Conservation (phyloP, 2,113 vertebrate species). For the Mixornis gularis region DNA sequence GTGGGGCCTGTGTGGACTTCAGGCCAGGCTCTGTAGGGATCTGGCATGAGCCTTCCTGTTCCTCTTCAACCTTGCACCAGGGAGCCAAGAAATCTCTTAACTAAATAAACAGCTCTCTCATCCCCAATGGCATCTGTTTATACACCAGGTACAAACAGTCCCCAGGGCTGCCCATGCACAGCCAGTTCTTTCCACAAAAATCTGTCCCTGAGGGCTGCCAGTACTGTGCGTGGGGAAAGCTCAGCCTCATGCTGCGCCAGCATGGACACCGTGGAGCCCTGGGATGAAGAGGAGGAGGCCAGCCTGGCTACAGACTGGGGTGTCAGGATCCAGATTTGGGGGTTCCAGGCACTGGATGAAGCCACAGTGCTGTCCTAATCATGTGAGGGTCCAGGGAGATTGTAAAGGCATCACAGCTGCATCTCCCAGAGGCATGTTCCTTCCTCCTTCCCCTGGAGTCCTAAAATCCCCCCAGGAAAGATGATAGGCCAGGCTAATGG, state of each 20-base stretch:
- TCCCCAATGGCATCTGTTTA: slow-evolving; percentile 22
- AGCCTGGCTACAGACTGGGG: not conserved
- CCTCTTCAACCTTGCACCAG: not conserved
- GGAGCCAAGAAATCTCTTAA: slow-evolving; percentile 36
- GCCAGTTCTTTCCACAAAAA: not conserved
- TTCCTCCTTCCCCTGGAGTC: not conserved
- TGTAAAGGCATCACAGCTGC: not conserved
- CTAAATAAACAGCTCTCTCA: slow-evolving; percentile 36
- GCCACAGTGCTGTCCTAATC: not conserved
- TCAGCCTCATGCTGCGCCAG: not conserved
- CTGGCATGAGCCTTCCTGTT: not conserved
- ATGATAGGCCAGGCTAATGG: not conserved
- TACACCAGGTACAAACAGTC: slow-evolving; percentile 18
- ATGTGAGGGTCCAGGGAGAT: not conserved
- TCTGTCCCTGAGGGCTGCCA: not conserved
- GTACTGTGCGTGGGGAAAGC: fast-evolving
- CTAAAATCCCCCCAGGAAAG: not conserved
- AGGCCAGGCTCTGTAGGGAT: not conserved
- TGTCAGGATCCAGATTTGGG: not conserved
- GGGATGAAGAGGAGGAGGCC: not conserved
- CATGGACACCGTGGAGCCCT: fast-evolving
- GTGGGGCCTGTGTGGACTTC: not conserved
- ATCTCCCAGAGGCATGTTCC: not conserved
- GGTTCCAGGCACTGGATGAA: not conserved
- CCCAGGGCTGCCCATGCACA: not conserved